These are phyloP conservation scores for Paradoxurus hermaphroditus DNA, from an alignment of 2,113 vertebrate genomes.

Conservation along the genomic window DNA sequence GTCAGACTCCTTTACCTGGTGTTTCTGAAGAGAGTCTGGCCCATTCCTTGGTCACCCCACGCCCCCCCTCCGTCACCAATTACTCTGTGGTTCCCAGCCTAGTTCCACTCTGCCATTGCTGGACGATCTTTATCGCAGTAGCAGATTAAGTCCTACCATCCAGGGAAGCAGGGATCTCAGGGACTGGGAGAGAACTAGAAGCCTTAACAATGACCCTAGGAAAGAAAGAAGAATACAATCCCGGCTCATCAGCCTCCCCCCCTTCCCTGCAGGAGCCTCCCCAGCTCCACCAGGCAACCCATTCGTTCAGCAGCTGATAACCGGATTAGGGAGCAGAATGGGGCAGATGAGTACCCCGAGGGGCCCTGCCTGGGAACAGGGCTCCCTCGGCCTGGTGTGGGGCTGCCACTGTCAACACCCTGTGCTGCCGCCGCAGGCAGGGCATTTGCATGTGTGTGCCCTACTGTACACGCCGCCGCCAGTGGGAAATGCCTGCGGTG, in stretches of 20 bases:
- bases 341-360: constrained; percentile 64
- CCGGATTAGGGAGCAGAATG: constrained; percentile 69
- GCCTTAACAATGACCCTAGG: neutral
- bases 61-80: neutral
- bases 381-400: neutral
- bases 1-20: neutral
- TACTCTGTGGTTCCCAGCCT: neutral
- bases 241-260: neutral
- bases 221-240: neutral
- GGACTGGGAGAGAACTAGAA: neutral
- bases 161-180: neutral
- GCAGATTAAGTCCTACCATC: neutral
- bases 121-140: neutral
- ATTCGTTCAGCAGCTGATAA: constrained; percentile 68
- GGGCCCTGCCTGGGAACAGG: constrained; percentile 60
- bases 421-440: neutral
- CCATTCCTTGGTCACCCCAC: neutral
- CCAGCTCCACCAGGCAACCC: constrained; percentile 30
- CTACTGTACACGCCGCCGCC: constrained; percentile 20
- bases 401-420: constrained; percentile 24
- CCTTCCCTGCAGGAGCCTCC: neutral
- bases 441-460: constrained; percentile 53
- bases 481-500: constrained; percentile 72
- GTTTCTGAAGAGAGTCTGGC: neutral
- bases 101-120: neutral